Percentiles rank a stretch among this genome's conserved stretches.
Conservation (phyloP, 2,797 vertebrate genomes). For the Karalla daura region DNA sequence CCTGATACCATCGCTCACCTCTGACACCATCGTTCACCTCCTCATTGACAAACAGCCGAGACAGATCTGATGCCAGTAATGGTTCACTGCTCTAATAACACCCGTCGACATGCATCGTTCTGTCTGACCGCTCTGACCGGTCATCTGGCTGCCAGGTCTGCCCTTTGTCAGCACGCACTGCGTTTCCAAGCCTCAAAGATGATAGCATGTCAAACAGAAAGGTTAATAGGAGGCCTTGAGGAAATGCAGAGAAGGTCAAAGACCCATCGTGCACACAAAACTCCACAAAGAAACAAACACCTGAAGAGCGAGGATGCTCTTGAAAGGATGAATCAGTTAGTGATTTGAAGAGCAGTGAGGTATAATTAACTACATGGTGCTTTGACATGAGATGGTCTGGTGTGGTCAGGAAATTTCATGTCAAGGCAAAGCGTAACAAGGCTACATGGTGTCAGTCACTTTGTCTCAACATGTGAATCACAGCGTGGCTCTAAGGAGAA, state of each 20-base stretch:
- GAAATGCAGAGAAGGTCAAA: conserved; percentile 77
- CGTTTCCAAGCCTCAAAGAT: conserved; percentile 57
- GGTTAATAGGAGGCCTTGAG: conserved; percentile 76
- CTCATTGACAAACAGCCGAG: not conserved
- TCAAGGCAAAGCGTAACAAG: not conserved
- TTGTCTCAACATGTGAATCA: not conserved
- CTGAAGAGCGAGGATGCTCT: not conserved
- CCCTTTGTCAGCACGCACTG: conserved; percentile 75
- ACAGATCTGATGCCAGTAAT: conserved; percentile 26
- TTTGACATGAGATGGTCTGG: not conserved
- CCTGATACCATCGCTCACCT: not conserved
- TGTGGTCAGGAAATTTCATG: not conserved
- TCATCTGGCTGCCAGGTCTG: conserved; percentile 63
- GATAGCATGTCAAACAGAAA: conserved; percentile 81
- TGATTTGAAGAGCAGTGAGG: conserved; percentile 10
- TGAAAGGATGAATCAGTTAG: conserved; percentile 17
- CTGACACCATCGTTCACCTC: not conserved
- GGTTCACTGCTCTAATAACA: conserved; percentile 39
- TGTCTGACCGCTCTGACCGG: conserved; percentile 62
- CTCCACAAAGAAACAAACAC: conserved; percentile 37
- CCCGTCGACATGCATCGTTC: conserved; percentile 3
- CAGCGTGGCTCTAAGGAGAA: not conserved
- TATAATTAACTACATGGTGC: conserved; percentile 35
- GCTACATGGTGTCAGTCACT: not conserved
- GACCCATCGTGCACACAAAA: not conserved